Conservation (phyloP, 2,113 vertebrate species). For the Cebidichthys violaceus region DNA sequence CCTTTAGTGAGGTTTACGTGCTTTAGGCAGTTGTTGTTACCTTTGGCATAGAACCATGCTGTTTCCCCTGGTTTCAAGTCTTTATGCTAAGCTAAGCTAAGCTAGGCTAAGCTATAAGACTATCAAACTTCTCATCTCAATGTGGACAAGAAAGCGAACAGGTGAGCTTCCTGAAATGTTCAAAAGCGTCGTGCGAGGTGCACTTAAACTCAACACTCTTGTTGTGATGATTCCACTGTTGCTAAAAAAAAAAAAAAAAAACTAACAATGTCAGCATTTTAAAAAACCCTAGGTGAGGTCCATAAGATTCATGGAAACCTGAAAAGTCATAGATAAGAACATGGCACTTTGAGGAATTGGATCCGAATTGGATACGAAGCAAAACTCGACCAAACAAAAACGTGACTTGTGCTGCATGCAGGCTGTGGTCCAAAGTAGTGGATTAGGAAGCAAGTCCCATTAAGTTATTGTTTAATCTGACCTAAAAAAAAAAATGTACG, state of each 20-base stretch:
- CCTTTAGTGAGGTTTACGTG: neutral
- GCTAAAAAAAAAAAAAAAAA: slow-evolving; percentile 20
- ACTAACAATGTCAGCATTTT: slow-evolving; percentile 31
- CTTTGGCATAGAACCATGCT: neutral
- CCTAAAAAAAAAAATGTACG: neutral
- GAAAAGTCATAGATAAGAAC: slow-evolving; percentile 20
- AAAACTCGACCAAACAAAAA: slow-evolving; percentile 22
- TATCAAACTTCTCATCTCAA: neutral
- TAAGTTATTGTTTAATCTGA: slow-evolving; percentile 22
- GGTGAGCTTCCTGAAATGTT: neutral
- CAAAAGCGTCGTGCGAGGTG: neutral
- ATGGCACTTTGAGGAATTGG: slow-evolving; percentile 30
- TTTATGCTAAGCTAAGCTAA: slow-evolving; percentile 2
- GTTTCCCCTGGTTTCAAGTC: neutral
- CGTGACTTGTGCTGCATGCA: slow-evolving; percentile 11
- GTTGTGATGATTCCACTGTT: slow-evolving; percentile 14
- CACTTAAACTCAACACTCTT: neutral
- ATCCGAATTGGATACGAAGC: slow-evolving; percentile 10
- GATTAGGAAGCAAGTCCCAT: neutral
- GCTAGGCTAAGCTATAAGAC: neutral
- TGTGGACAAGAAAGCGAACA: neutral
- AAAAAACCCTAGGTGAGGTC: slow-evolving; percentile 16
- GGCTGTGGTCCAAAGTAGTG: slow-evolving; percentile 1
- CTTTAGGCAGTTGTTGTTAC: neutral
- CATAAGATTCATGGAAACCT: slow-evolving; percentile 32